Base-by-base conservation (phyloP, 2,888 invertebrate species). In the Tachystola acroxantha region DNA sequence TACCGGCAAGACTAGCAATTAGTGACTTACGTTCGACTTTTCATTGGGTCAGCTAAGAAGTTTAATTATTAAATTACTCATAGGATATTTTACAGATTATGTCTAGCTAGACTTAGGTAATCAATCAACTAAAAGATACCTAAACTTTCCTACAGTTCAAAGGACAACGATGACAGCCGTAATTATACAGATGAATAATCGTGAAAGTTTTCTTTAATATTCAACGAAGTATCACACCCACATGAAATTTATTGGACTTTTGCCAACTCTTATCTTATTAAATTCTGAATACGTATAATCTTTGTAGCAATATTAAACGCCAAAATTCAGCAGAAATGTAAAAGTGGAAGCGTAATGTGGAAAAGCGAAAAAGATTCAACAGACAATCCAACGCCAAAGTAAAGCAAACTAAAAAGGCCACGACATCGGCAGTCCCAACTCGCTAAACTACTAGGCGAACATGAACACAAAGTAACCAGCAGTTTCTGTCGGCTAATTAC, bases 401-500 rank as follows among this genome's bases (percentile, higher is more conserved):
- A 28, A 26, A 28, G 7, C 9, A 7, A 2, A 28, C 28, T 13
- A n/a, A 28, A 13, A 28, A 28, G 13, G 24, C 1, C 24, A 24
- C n/a, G n/a, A n/a, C n/a, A n/a, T n/a, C n/a, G n/a, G n/a, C 9
- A 24, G 24, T 24, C n/a, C 24, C 24, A 24, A 54, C 47, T 48
- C 50, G n/a, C n/a, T n/a, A 29, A 50, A 56, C 59, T 67, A 64
- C 62, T 52, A 64, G 64, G 60, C 53, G 47, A 63, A 62, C 61
- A 73, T 74, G 72, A 73, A 75, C 64, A 72, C 64, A 58, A 64
- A 70, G 71, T 61, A 66, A 60, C 57, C 50, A 49, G 63, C 53
- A 55, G 61, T 54, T 57, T 52, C 63, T 47, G 55, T 48, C 48
- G 52, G 57, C 64, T 74, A 75, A 77, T 80, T 77, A 71, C 69